These are phyloP conservation scores for Eupsilia transversa DNA, from an alignment of 2,888 invertebrate species.

Conservation along the genomic window DNA sequence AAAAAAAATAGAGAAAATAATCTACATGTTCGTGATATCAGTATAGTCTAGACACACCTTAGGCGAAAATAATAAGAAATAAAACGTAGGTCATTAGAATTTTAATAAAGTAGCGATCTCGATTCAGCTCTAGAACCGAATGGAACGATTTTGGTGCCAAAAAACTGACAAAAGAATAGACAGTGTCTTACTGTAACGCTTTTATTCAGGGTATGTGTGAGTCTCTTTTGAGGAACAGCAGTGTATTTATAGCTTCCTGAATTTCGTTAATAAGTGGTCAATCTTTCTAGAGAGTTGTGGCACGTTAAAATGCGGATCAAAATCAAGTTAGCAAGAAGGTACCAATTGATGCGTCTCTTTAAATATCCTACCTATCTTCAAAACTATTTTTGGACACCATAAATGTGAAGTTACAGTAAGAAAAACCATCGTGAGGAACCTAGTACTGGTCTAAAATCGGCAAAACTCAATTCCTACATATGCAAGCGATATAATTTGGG, in stretches of 20 bases:
- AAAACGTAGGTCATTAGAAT: slow-evolving; percentile 50
- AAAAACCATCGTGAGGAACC: too few relatives aligned
- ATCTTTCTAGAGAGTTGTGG: neutral
- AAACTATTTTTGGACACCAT: too few relatives aligned
- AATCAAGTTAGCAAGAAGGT: too few relatives aligned
- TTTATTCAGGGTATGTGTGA: neutral
- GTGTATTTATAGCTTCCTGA: neutral
- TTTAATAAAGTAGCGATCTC: slow-evolving; percentile 52
- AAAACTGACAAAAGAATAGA: slow-evolving; percentile 46
- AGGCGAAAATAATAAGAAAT: slow-evolving; percentile 31
- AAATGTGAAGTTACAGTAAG: too few relatives aligned
- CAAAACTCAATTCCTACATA: too few relatives aligned
- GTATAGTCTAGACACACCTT: slow-evolving; percentile 22
- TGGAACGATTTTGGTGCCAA: slow-evolving; percentile 42
- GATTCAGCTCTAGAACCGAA: slow-evolving; percentile 39
- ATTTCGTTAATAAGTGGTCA: neutral
- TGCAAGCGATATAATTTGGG: too few relatives aligned
- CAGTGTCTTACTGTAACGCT: neutral
- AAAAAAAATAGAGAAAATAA: neutral
- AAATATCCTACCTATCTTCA: too few relatives aligned
- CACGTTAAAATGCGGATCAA: neutral
- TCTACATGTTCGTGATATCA: neutral
- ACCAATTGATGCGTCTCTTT: too few relatives aligned
- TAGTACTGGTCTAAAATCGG: too few relatives aligned
- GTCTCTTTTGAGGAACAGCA: neutral